Conservation (phyloP, 2,797 vertebrate species). For the Eulemur mongoz region DNA sequence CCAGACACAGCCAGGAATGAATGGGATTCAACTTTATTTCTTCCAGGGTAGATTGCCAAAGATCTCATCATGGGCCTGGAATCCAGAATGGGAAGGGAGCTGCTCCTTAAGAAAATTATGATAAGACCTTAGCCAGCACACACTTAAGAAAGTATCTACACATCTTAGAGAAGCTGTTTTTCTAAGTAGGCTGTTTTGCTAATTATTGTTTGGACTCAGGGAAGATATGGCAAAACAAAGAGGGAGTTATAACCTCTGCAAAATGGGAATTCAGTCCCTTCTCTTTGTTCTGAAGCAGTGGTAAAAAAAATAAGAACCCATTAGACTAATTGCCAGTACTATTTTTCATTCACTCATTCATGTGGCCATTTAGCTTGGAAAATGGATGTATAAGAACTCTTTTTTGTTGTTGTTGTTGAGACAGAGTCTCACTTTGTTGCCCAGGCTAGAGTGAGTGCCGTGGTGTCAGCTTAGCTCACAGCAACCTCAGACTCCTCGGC, state of each 20-base stretch:
- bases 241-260: neutral
- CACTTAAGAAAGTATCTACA: neutral
- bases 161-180: slow-evolving; percentile 17
- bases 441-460: too few species aligned
- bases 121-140: neutral
- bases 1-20: slow-evolving; percentile 6
- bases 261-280: neutral
- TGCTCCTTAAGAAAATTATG: slow-evolving; percentile 39
- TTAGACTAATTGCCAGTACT: neutral
- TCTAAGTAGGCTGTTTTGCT: neutral
- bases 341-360: neutral
- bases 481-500: too few species aligned
- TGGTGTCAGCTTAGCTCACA: too few species aligned
- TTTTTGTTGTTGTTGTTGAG: neutral
- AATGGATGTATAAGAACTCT: neutral
- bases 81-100: slow-evolving; percentile 30
- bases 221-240: neutral
- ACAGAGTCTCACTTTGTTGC: too few species aligned
- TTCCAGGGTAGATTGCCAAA: slow-evolving; percentile 19
- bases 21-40: neutral
- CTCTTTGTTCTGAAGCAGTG: neutral
- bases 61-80: neutral
- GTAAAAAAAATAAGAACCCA: neutral
- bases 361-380: neutral
- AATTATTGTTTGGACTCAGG: neutral